Evolutionary conservation across 2,888 invertebrate species (phyloP).

Genomic region (Beris chalybata): DNA sequence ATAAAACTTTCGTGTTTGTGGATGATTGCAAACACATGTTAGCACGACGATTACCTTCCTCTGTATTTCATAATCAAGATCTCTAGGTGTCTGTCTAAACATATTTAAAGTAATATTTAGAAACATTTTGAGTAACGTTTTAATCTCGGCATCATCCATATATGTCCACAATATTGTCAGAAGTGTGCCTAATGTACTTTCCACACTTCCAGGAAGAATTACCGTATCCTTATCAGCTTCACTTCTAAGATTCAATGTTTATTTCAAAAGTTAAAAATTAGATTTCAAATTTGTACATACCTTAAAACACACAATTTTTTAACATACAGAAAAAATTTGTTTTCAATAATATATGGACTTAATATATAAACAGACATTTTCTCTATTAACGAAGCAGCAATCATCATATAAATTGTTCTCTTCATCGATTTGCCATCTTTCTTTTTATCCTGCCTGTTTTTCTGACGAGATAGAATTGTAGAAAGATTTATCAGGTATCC

Average conservation of each 20-base stretch:
- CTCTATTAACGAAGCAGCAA: slow-evolving; percentile 61
- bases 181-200: slow-evolving; percentile 50
- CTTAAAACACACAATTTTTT: slow-evolving; percentile 46
- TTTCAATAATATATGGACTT: slow-evolving; percentile 70
- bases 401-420: slow-evolving; percentile 61
- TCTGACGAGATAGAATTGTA: slow-evolving; percentile 48
- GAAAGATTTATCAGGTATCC: slow-evolving; percentile 52
- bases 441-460: slow-evolving; percentile 41
- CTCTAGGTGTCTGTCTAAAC: slow-evolving; percentile 50
- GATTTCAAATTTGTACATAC: slow-evolving; percentile 35
- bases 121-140: slow-evolving; percentile 50
- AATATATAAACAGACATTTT: slow-evolving; percentile 65
- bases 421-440: slow-evolving; percentile 44
- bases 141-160: slow-evolving; percentile 52
- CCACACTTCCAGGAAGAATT: slow-evolving; percentile 45
- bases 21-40: slow-evolving; percentile 58
- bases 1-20: slow-evolving; percentile 58
- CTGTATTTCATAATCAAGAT: slow-evolving; percentile 54
- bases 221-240: slow-evolving; percentile 46
- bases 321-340: slow-evolving; percentile 63
- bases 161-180: slow-evolving; percentile 53
- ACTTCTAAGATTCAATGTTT: slow-evolving; percentile 37
- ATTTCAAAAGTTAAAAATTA: not conserved
- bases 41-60: slow-evolving; percentile 57
- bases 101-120: slow-evolving; percentile 48